Conservation (phyloP, 2,888 invertebrate genomes). For the Maniola hyperantus region DNA sequence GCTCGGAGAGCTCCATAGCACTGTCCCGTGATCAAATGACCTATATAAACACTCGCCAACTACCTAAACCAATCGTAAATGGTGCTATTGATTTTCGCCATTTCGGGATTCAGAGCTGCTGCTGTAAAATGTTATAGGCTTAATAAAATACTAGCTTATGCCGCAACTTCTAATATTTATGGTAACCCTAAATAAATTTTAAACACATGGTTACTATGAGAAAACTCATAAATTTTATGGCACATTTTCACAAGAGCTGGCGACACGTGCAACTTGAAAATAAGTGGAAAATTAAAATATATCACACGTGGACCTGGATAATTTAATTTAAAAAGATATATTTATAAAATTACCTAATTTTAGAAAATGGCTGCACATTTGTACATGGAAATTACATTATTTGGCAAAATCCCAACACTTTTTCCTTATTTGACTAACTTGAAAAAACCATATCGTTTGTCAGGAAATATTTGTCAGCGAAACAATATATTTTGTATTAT, state of each 20-base stretch:
- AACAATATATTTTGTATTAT: too few relatives aligned
- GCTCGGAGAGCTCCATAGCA: neutral
- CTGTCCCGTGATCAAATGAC: slow-evolving; percentile 10
- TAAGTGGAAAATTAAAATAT: neutral
- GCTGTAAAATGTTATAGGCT: neutral
- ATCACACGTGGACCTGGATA: neutral
- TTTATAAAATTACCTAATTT: neutral
- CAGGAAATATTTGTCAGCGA: too few relatives aligned
- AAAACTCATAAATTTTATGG: slow-evolving; percentile 2
- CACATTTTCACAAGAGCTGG: neutral
- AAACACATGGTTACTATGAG: neutral
- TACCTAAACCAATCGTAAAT: neutral
- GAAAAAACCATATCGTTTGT: too few relatives aligned
- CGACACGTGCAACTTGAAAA: neutral
- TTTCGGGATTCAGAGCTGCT: neutral
- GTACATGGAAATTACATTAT: neutral
- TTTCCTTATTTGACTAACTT: too few relatives aligned
- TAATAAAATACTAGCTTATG: neutral
- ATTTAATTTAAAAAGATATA: neutral
- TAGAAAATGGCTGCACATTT: neutral
- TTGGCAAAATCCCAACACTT: too few relatives aligned
- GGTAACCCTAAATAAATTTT: neutral
- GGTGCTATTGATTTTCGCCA: slow-evolving; percentile 5
- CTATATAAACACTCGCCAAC: neutral
- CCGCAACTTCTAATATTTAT: too few relatives aligned